Evolutionary conservation across 2,113 vertebrate species (phyloP).

Genomic region (Calypte anna): DNA sequence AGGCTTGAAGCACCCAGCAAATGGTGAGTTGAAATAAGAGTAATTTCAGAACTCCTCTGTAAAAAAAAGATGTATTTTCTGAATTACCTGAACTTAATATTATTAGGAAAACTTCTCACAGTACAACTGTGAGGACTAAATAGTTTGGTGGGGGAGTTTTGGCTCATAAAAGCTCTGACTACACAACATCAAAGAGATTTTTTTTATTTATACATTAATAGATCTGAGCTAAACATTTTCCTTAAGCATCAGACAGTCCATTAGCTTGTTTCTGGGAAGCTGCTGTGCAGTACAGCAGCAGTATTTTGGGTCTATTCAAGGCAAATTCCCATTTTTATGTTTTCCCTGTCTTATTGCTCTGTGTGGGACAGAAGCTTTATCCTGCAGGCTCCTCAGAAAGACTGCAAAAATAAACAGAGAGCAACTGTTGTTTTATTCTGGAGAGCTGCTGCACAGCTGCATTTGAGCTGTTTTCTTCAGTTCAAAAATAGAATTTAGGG

Average conservation of each 20-base stretch:
- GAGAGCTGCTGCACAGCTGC: background rate
- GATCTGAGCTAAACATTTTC: background rate
- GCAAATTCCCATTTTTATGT: background rate
- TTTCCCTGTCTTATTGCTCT: background rate
- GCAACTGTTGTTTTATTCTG: accelerated
- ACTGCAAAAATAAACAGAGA: background rate
- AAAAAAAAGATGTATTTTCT: background rate
- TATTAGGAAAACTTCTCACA: background rate
- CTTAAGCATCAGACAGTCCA: background rate
- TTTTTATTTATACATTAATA: background rate
- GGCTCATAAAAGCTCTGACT: background rate
- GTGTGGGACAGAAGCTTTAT: background rate
- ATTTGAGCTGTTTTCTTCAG: background rate
- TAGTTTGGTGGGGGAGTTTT: background rate
- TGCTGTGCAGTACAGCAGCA: no score
- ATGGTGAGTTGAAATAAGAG: background rate
- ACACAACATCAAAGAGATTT: background rate
- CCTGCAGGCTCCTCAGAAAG: background rate
- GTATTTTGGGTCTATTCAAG: background rate
- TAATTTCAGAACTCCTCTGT: background rate
- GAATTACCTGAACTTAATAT: no score
- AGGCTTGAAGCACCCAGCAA: background rate
- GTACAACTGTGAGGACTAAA: background rate
- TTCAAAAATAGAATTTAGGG: no score
- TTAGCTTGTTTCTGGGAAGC: background rate